Evolutionary conservation across 2,797 vertebrate genomes (phyloP).

Genomic region (Schizopygopsis pylzovi): DNA sequence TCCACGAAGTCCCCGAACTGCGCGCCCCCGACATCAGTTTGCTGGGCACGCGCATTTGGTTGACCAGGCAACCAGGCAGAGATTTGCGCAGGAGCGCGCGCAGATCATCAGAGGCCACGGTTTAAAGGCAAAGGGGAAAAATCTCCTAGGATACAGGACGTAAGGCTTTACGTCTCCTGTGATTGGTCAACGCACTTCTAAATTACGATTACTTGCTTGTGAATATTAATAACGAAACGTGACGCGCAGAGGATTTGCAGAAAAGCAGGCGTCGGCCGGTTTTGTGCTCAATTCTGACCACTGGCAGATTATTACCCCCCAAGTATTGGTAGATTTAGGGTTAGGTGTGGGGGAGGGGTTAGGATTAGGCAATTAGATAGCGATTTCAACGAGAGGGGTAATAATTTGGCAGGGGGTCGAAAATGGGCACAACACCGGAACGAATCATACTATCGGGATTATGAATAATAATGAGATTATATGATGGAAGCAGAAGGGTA

Average conservation of each 20-base stretch:
- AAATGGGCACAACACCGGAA: not conserved
- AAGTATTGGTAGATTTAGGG: too few relatives aligned
- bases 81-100: constrained; percentile 54
- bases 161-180: not conserved
- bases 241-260: not conserved
- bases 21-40: constrained; percentile 55
- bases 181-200: constrained; percentile 13
- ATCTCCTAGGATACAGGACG: constrained; percentile 53
- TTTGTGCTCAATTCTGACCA: too few relatives aligned
- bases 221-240: constrained; percentile 6
- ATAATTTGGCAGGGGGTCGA: too few relatives aligned
- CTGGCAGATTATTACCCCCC: too few relatives aligned
- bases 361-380: too few relatives aligned
- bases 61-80: constrained; percentile 49
- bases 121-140: constrained; percentile 36
- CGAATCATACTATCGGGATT: not conserved
- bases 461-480: constrained; percentile 1
- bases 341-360: too few relatives aligned
- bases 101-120: constrained; percentile 39
- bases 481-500: not conserved
- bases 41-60: constrained; percentile 45
- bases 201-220: not conserved
- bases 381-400: too few relatives aligned
- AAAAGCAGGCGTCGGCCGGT: not conserved
- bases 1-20: constrained; percentile 46